These are phyloP conservation scores for Lithophane ornitopus DNA, from an alignment of 2,888 invertebrate species.

Conservation along the genomic window DNA sequence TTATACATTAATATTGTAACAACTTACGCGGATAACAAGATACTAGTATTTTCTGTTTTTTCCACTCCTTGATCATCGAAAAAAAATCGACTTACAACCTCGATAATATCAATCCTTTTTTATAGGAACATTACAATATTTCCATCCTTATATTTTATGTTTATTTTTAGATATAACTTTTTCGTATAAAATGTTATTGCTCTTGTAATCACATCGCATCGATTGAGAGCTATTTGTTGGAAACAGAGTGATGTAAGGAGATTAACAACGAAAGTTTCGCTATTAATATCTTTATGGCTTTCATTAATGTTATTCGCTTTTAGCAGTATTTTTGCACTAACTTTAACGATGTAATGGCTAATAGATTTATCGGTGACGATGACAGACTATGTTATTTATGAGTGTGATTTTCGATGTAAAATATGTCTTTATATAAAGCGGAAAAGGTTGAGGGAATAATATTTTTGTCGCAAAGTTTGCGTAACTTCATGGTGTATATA, in stretches of 20 bases:
- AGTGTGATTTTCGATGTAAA: constrained; percentile 51
- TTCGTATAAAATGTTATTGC: constrained; percentile 66
- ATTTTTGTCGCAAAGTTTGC: constrained; percentile 45
- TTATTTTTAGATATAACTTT: constrained; percentile 60
- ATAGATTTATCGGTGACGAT: constrained; percentile 64
- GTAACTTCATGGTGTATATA: constrained; percentile 15
- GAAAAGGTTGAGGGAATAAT: constrained; percentile 45
- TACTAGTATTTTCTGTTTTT: constrained; percentile 31
- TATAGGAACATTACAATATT: constrained; percentile 61
- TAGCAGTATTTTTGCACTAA: constrained; percentile 61
- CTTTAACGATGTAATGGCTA: constrained; percentile 51
- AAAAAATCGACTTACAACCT: constrained; percentile 43
- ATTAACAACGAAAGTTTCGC: constrained; percentile 62
- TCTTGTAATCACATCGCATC: constrained; percentile 51
- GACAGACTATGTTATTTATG: constrained; percentile 55
- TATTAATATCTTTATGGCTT: constrained; percentile 63
- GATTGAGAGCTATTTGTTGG: constrained; percentile 60
- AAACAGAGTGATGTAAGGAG: constrained; percentile 51
- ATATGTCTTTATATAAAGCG: constrained; percentile 55
- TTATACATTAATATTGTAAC: constrained; percentile 47
- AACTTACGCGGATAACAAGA: constrained; percentile 36
- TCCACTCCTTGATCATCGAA: constrained; percentile 46
- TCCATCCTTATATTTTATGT: constrained; percentile 50
- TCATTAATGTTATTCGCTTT: constrained; percentile 61
- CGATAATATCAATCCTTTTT: constrained; percentile 48